phyloP scores from a whole-genome alignment of 2,113 vertebrate species.

The Cyprinodon brontotheroides region DNA sequence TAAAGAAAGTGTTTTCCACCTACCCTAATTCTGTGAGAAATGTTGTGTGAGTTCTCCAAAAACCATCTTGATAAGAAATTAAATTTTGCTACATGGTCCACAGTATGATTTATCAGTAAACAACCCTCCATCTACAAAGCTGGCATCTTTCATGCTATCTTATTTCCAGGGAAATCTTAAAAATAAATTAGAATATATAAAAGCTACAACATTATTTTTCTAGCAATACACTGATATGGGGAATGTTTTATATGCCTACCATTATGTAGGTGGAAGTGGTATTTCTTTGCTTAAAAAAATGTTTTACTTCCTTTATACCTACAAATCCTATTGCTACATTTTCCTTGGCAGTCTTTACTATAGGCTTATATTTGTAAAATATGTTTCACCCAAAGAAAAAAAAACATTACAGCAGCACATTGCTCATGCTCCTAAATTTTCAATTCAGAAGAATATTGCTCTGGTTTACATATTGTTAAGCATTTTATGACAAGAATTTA shows the following conservation, averaged over 20 bases:
- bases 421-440: not conserved
- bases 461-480: not conserved
- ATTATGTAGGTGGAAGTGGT: constrained; percentile 40
- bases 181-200: constrained; percentile 46
- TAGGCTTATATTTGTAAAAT: constrained; percentile 46
- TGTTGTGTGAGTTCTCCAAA: constrained; percentile 6
- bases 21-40: not conserved
- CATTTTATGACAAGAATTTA: constrained; percentile 8
- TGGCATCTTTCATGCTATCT: constrained; percentile 31
- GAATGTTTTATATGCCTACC: constrained; percentile 51
- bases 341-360: constrained; percentile 31
- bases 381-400: constrained; percentile 21
- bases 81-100: constrained; percentile 27
- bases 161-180: constrained; percentile 22
- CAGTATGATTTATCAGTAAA: constrained; percentile 46
- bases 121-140: constrained; percentile 12
- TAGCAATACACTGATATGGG: constrained; percentile 39
- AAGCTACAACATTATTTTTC: constrained; percentile 44
- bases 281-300: constrained; percentile 33
- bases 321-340: constrained; percentile 34
- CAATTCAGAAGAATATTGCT: not conserved
- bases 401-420: not conserved
- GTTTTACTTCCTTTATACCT: constrained; percentile 41
- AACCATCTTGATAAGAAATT: constrained; percentile 37
- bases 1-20: not conserved